Evolutionary conservation across 2,888 invertebrate species (phyloP), one percentile per base, ranked within the genome.

Genomic region (Netelia fuscicornis): DNA sequence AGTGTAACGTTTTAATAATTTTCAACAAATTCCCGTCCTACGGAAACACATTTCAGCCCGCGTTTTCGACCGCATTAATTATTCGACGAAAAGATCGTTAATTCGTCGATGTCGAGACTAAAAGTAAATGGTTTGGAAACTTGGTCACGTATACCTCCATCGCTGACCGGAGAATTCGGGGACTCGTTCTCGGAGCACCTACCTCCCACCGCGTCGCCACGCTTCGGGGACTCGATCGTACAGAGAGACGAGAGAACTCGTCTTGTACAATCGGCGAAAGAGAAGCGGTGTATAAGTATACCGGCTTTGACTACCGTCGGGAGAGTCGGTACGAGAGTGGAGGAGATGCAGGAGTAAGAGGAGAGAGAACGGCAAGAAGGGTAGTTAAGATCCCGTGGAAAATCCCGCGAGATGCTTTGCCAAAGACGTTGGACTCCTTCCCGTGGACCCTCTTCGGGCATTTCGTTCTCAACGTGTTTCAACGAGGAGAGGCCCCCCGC

Each of bases 301-400:
- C 64, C 64, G 78, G 64, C 78, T 81, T 85, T 78, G 74, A 85
- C 81, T 85, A 70, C 81, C n/a, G 37, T 11, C 20, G 37, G 11
- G 65, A 68, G 68, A 68, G 62, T 37, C 8, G 37, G 37, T 37
- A 37, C 37, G 8, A 37, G 37, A 37, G 37, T 6, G 37, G 37
- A 37, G 37, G 37, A 0, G 3, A 37, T 20, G 9, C 58, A 58
- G 10, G 20, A 58, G 58, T 20, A 20, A 20, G 13, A 13, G 13
- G 68, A 78, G 42, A 58, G 77, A 62, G 81, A 78, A 85, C 74
- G 62, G 75, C 78, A 75, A 74, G 74, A 60, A 85, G 84, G 78
- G 84, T 82, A 85, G 81, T 85, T 85, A 81, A 85, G 84, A 78
- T 81, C 81, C 81, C 81, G 78, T 42, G 81, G 81, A 81, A 85